Percentiles rank a stretch among this genome's conserved stretches.
phyloP scores from a whole-genome alignment of 1,140 invertebrate genomes.

The Lycorma delicatula region DNA sequence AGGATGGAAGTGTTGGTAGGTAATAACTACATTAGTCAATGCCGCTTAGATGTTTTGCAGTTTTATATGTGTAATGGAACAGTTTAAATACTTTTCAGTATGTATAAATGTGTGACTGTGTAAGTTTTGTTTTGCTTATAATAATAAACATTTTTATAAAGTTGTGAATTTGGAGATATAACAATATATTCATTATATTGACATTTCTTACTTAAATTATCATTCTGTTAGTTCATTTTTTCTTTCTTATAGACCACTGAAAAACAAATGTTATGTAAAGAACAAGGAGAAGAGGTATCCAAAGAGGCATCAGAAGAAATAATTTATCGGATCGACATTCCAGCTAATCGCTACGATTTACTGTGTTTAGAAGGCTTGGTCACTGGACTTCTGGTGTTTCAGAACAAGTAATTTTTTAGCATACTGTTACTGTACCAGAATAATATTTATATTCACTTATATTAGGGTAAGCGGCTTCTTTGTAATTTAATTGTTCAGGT shows the following conservation, averaged over 20 bases:
- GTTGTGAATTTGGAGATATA: no score
- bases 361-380: constrained; percentile 90
- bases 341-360: constrained; percentile 96
- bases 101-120: no score
- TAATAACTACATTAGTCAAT: no score
- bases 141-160: no score
- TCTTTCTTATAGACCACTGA: constrained; percentile 67
- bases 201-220: neutral
- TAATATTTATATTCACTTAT: constrained; percentile 3
- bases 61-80: no score
- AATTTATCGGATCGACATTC: constrained; percentile 95
- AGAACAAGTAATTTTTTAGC: constrained; percentile 60
- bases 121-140: no score
- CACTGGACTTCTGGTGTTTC: constrained; percentile 77
- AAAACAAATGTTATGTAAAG: constrained; percentile 81
- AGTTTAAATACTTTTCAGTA: no score
- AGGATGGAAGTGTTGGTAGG: no score
- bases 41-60: no score
- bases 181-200: neutral
- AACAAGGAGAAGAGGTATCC: constrained; percentile 63
- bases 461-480: constrained; percentile 1
- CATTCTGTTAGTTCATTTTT: constrained; percentile 13
- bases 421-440: no score
- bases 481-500: neutral
- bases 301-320: constrained; percentile 66